Base-by-base conservation (phyloP, 2,888 invertebrate species). In the Ommatoiulus sabulosus region DNA sequence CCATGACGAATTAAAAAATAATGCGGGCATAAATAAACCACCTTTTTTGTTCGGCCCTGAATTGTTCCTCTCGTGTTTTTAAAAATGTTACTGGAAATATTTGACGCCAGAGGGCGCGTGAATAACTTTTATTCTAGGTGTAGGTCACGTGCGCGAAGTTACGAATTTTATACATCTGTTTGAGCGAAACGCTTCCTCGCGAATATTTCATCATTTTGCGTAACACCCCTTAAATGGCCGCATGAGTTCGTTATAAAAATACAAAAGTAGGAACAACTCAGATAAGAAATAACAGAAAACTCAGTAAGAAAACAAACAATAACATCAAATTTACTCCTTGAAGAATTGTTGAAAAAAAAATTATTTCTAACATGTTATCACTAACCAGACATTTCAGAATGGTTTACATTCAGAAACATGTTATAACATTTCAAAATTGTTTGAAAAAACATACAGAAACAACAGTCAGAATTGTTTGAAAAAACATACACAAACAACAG, bases 1-100 rank as follows among this genome's bases (percentile, higher is more conserved):
- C 86, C 86, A 86, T 86, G 86, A 86, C 86, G 44, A 86, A 86
- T 86, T 86, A 44, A 44, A 35, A 35, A 86, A 86, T 86, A 86
- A 44, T 86, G 86, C 20, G 48, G 20, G 44, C 86, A 86, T 86
- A 86, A 44, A 86, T 86, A 86, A 46, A 85, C 44, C 46, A 46
- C 46, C 24, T 2, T 8, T 80, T 80, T 3, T 52, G 17, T 52
- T 12, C 52, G 15, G 4, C 35, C 84, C 84, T 35, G n/a, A 84
- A n/a, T 84, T 84, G 15, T 43, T 84, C 12, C 8, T 80, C 15
- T 80, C 15, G 84, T 84, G 0, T 35, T 35, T 35, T 35, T 35
- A 35, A n/a, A n/a, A n/a, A 35, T 35, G 0, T 35, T 35, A 35
- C 35, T 35, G 35, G 0, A 57, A 57, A 57, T n/a, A n/a, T n/a